Evolutionary conservation across 2,797 vertebrate genomes (phyloP), one percentile per base, ranked within the genome.

Genomic region (Siniperca undulata): DNA sequence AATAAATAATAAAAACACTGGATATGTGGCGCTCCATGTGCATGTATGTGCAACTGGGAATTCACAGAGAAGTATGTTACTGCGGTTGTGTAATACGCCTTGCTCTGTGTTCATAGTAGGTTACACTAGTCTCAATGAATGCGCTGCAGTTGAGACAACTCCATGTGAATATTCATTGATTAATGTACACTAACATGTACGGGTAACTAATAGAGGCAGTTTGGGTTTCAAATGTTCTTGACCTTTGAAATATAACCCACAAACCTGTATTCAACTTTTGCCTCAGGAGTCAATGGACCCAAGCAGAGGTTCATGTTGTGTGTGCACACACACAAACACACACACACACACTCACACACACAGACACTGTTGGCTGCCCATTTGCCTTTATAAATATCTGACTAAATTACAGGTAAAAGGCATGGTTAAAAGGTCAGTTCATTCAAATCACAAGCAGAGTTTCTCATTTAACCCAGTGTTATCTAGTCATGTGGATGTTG

Each of bases 1-100:
- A 42, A 83, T 88, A 77, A 81, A 87, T 81, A 85, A 85, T 84
- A 72, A 87, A 88, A 86, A 87, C 80, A 77, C 42, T 65, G 85
- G 80, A 91, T 81, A 74, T 83, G 84, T 65, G 65, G 82, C 82
- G 77, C 81, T 84, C 66, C 67, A 60, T 80, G 85, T 85, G 74
- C 86, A 80, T 80, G 66, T 83, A 82, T 79, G 69, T 79, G 40
- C 81, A 82, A 73, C 69, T 83, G 61, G 74, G 83, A 85, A 77
- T 85, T 78, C 36, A 19, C 17, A 20, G 70, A 67, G 42, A 88
- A 74, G 82, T 77, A 82, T 86, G 83, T 85, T 84, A 76, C 46
- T 19, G 13, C 22, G 70, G 40, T 83, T 77, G 67, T 87, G 85
- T 83, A 64, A 89, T 70, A 74, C 60, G 17, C 12, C 6, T 53